Base-by-base conservation (phyloP, 2,113 vertebrate genomes). In the Labrus mixtus region DNA sequence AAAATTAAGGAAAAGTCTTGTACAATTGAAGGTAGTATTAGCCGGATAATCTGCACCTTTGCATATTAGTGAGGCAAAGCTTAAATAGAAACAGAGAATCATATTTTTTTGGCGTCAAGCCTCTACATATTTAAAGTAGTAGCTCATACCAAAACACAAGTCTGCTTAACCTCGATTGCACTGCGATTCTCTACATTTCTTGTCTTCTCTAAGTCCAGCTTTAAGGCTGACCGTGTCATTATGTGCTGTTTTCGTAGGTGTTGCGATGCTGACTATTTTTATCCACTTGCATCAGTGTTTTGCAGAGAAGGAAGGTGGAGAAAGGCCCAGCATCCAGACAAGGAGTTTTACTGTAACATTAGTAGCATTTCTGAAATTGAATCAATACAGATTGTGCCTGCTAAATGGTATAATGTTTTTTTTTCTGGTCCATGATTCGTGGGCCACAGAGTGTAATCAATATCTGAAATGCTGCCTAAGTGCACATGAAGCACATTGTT, bases 351-450 rank as follows among this genome's bases (percentile, higher is more conserved):
- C 78, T 78, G 90, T 91, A 90, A 90, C 84, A 84, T 91, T 87
- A 93, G 91, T 62, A 85, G 89, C 62, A 55, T 86, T 87, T 86
- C 86, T 90, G 83, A 91, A 89, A 89, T 90, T 59, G 68, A 91
- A 93, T 94, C 87, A 81, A 92, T 85, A 90, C 84, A 90, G 87
- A 92, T 89, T 88, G 82, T 79, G 85, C 89, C 90, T 88, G 88
- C 93, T 93, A 91, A 95, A 93, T 92, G 87, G 70, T 82, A 68
- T 93, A 95, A 95, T 94, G 94, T 93, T 92, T 81, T 92, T 92
- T 87, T 84, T 86, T 82, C 76, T 67, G 70, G 82, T 84, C 89
- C 71, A 82, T 90, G 71, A 89, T 85, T 88, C 83, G 63, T 86
- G 73, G 82, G 69, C 84, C 43, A 57, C 76, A 83, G 65, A 66